These are phyloP conservation scores for Amiota communis DNA, from an alignment of 2,888 invertebrate genomes.

Conservation along the genomic window DNA sequence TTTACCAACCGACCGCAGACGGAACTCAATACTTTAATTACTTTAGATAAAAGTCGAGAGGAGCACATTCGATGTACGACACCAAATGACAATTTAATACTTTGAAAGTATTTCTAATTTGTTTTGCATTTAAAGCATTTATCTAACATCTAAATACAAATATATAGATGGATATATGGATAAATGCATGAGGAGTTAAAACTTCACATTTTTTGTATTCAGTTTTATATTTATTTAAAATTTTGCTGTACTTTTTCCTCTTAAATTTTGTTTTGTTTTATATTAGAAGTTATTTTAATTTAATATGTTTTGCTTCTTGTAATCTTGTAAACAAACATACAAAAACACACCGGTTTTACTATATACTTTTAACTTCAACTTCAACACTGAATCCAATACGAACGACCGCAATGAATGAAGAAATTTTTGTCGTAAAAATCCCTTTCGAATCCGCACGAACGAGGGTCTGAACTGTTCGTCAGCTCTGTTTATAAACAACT, in stretches of 20 bases:
- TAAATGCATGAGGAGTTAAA: too few species aligned
- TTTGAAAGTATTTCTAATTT: not conserved
- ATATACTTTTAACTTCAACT: not conserved
- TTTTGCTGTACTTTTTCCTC: not conserved
- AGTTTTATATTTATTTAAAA: not conserved
- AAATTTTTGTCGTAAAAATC: conserved; percentile 6
- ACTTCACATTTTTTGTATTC: not conserved
- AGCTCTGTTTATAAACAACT: conserved; percentile 66
- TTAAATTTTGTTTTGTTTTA: not conserved
- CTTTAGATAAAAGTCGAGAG: not conserved
- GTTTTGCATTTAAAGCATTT: not conserved
- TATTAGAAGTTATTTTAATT: not conserved
- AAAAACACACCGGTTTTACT: not conserved
- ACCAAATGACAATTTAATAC: conserved; percentile 18
- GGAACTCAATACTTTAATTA: conserved; percentile 18
- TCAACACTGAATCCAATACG: not conserved
- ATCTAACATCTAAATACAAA: not conserved
- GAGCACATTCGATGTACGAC: too few species aligned
- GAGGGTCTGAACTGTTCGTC: conserved; percentile 37
- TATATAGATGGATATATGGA: not conserved
- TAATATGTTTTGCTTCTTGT: too few species aligned
- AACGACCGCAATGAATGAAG: not conserved
- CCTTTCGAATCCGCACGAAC: conserved; percentile 10
- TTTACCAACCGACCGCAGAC: not conserved
- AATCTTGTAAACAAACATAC: not conserved